Percentiles rank a stretch among this genome's conserved stretches.
phyloP scores from a whole-genome alignment of 2,113 vertebrate genomes.

The Vidua macroura region DNA sequence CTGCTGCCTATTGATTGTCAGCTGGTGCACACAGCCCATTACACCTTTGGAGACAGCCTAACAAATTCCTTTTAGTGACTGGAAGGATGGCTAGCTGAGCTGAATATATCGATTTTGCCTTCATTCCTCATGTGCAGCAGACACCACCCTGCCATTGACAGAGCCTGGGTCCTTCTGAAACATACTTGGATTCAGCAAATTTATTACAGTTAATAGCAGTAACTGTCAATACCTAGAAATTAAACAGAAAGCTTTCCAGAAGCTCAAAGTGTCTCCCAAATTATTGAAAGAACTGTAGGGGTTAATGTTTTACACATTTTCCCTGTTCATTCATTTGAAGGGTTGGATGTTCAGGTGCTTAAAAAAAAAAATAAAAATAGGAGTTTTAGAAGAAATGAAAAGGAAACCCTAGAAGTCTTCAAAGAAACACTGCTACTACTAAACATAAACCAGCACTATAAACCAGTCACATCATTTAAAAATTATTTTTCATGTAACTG shows the following conservation, averaged over 20 bases:
- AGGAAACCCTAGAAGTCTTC: constrained; percentile 42
- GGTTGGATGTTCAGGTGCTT: background rate
- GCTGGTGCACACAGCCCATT: background rate
- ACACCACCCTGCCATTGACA: background rate
- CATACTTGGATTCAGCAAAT: background rate
- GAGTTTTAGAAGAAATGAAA: background rate
- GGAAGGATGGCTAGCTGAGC: background rate
- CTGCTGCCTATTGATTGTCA: background rate
- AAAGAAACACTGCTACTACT: constrained; percentile 14
- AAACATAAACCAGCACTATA: background rate
- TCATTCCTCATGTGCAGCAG: background rate
- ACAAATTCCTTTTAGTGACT: background rate
- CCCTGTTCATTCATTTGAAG: background rate
- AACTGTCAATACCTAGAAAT: background rate
- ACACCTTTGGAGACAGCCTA: background rate
- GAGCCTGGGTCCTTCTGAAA: background rate
- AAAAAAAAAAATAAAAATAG: background rate
- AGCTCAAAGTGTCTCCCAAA: background rate
- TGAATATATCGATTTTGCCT: background rate
- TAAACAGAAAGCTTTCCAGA: background rate
- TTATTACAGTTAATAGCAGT: background rate
- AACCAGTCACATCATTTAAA: constrained; percentile 32
- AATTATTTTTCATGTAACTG: constrained; percentile 13
- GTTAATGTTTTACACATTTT: background rate
- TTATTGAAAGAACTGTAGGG: background rate